phyloP scores from a whole-genome alignment of 2,113 vertebrate species.

The Furnarius figulus region DNA sequence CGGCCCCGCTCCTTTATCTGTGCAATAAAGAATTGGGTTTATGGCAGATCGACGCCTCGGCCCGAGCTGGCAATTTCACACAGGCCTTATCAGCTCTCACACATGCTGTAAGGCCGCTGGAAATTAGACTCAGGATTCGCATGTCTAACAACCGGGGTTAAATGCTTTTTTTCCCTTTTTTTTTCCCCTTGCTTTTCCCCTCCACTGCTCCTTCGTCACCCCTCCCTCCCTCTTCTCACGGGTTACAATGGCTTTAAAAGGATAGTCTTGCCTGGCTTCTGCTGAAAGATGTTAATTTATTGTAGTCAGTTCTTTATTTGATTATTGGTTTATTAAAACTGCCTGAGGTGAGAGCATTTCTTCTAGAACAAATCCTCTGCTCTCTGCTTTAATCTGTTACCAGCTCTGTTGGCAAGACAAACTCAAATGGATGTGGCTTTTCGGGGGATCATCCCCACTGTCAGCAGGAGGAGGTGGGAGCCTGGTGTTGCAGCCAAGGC shows the following conservation, averaged over 20 bases:
- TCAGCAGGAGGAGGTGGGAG: not conserved
- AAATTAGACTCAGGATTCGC: constrained; percentile 21
- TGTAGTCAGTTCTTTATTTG: constrained; percentile 63
- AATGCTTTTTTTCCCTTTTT: not conserved
- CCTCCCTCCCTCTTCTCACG: not conserved
- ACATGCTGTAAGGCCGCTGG: constrained; percentile 41
- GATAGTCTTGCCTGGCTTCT: not conserved
- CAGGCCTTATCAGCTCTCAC: constrained; percentile 67
- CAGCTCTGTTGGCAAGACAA: not conserved
- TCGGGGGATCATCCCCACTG: not conserved
- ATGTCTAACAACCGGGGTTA: constrained; percentile 64
- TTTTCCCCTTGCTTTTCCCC: not conserved
- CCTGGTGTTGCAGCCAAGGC: not conserved
- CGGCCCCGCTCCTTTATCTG: constrained; percentile 56
- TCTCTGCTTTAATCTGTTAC: not conserved
- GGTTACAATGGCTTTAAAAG: constrained; percentile 15
- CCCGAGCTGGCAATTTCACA: constrained; percentile 63
- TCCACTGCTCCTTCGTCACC: not conserved
- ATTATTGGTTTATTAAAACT: constrained; percentile 68
- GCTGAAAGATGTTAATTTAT: constrained; percentile 35
- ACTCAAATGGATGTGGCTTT: not conserved
- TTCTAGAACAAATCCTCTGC: constrained; percentile 3
- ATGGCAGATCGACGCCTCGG: constrained; percentile 4
- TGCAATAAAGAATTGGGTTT: constrained; percentile 34
- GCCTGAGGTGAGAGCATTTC: constrained; percentile 26